These are phyloP conservation scores for Propithecus perrieri DNA, from an alignment of 2,797 vertebrate species.

Conservation along the genomic window DNA sequence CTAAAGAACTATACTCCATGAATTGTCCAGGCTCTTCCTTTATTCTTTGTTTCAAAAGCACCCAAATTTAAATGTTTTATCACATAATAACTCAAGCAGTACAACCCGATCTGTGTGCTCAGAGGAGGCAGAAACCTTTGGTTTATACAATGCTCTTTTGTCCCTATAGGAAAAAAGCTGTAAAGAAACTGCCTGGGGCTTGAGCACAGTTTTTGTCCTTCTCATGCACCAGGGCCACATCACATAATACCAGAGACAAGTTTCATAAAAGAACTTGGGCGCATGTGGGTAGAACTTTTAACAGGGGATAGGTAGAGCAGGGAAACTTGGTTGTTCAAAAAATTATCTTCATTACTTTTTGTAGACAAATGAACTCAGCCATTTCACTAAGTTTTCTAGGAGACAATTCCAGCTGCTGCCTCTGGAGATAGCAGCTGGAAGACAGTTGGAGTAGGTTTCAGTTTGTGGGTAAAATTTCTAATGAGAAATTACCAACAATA, in stretches of 20 bases:
- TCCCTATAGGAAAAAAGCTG: constrained; percentile 45
- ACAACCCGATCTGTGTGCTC: constrained; percentile 3
- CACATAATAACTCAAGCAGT: neutral
- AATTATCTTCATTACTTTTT: constrained; percentile 28
- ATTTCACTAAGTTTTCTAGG: neutral
- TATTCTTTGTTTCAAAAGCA: constrained; percentile 49
- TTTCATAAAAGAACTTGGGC: constrained; percentile 9
- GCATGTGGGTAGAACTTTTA: constrained; percentile 25
- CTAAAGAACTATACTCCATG: neutral
- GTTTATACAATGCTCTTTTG: constrained; percentile 50
- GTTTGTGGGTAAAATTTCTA: constrained; percentile 41
- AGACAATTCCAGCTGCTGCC: neutral
- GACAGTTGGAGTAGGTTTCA: constrained; percentile 19
- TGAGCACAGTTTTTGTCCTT: constrained; percentile 55
- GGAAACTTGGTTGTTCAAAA: constrained; percentile 24
- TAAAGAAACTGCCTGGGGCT: constrained; percentile 22
- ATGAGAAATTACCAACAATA: neutral
- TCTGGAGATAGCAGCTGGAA: neutral
- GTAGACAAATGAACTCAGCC: neutral
- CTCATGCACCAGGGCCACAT: neutral
- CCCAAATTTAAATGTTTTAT: constrained; percentile 10
- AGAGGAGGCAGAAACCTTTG: constrained; percentile 35
- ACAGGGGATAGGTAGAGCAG: neutral
- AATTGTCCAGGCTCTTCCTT: constrained; percentile 43
- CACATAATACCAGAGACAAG: neutral